A percentile compares a stretch with the other conserved stretches of the same genome.
Conservation (phyloP, 2,797 vertebrate species). For the Naso thynnoides region DNA sequence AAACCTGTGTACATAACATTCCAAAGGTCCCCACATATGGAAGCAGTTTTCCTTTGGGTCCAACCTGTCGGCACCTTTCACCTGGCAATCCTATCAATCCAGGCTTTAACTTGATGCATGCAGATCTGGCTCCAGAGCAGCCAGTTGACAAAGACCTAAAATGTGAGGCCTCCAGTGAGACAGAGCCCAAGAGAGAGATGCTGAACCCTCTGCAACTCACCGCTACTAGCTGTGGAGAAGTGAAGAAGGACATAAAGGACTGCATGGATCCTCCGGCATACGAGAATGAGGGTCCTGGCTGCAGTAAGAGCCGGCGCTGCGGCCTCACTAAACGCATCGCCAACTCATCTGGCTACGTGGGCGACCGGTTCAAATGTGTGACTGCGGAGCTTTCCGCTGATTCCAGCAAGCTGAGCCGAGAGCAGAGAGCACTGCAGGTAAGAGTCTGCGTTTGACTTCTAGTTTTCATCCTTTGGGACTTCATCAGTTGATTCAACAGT, state of each 20-base stretch:
- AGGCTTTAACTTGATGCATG: not conserved
- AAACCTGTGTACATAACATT: slow-evolving; percentile 10
- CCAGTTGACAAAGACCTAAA: not conserved
- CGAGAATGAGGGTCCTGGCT: slow-evolving; percentile 75
- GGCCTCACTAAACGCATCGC: slow-evolving; percentile 92
- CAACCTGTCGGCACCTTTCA: slow-evolving; percentile 20
- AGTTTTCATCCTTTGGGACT: slow-evolving; percentile 2
- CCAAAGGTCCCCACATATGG: not conserved
- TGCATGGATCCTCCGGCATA: slow-evolving; percentile 67
- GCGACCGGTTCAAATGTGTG: slow-evolving; percentile 92
- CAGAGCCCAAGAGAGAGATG: not conserved
- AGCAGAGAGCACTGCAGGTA: slow-evolving; percentile 94
- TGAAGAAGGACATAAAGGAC: slow-evolving; percentile 83
- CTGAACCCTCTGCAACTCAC: not conserved
- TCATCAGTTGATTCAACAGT: not conserved
- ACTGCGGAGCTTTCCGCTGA: slow-evolving; percentile 92
- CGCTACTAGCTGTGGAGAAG: slow-evolving; percentile 63
- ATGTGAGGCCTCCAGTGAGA: slow-evolving; percentile 12
- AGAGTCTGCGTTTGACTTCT: slow-evolving; percentile 63
- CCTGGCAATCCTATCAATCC: not conserved
- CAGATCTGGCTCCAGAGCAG: not conserved
- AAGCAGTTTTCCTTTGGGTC: slow-evolving; percentile 4
- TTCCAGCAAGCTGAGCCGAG: slow-evolving; percentile 92
- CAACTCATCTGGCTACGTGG: slow-evolving; percentile 92
- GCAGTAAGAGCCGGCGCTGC: slow-evolving; percentile 86